Conservation (phyloP, 2,888 invertebrate genomes). For the Therioaphis trifolii region DNA sequence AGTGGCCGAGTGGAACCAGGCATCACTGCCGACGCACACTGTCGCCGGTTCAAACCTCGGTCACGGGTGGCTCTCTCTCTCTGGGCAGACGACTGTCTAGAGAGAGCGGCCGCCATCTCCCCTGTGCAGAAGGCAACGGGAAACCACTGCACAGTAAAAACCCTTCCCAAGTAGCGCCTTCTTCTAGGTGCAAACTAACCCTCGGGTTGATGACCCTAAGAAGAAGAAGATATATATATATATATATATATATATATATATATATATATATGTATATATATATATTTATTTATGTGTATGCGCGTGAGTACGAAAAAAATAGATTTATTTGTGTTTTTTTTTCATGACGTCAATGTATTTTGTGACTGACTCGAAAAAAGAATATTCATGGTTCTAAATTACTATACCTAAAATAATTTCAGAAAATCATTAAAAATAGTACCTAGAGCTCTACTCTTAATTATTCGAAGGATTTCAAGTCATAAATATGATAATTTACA, state of each 20-base stretch:
- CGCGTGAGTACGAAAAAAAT: not conserved
- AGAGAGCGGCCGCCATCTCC: too few species aligned
- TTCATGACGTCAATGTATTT: conserved; percentile 21
- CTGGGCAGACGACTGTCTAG: too few species aligned
- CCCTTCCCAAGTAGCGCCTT: too few species aligned
- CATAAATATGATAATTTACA: conserved; percentile 10
- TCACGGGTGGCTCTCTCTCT: too few species aligned
- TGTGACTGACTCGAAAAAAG: not conserved
- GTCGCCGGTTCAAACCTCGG: too few species aligned
- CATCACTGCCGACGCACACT: too few species aligned
- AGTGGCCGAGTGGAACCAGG: not conserved
- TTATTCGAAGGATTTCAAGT: conserved; percentile 24
- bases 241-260: too few species aligned
- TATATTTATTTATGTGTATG: not conserved
- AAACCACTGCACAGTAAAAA: too few species aligned
- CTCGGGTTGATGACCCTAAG: too few species aligned
- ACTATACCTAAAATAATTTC: not conserved
- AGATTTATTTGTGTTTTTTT: not conserved
- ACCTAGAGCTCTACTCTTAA: not conserved
- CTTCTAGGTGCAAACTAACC: too few species aligned
- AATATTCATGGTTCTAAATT: conserved; percentile 4
- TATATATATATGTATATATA: not conserved
- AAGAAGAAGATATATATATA: too few species aligned
- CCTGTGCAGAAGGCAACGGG: too few species aligned
- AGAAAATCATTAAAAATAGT: conserved; percentile 25